Evolutionary conservation across 1,140 invertebrate genomes (phyloP).

Genomic region (Trachymyrmex septentrionalis): DNA sequence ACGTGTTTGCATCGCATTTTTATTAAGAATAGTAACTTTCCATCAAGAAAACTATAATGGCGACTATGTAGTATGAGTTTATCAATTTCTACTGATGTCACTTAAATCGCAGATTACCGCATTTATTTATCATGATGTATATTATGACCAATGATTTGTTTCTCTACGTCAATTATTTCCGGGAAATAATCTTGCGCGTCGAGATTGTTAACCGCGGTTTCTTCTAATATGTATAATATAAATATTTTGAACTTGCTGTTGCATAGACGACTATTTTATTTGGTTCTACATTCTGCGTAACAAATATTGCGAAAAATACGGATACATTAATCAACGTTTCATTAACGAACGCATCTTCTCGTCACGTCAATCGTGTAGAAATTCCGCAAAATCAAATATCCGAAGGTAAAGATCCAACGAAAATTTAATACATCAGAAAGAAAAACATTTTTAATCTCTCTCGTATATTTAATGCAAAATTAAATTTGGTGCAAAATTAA

Average conservation of each 20-base stretch:
- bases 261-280: conserved; percentile 13
- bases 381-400: not conserved
- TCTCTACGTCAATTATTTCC: conserved; percentile 26
- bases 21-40: not conserved
- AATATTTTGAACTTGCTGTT: conserved; percentile 36
- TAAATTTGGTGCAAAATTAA: not conserved
- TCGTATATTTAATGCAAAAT: not conserved
- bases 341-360: not conserved
- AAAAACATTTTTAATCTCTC: not conserved
- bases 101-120: not conserved
- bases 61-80: not conserved
- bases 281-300: not conserved
- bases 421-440: not conserved
- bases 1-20: not conserved
- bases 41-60: not conserved
- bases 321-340: not conserved
- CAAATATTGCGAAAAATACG: not conserved
- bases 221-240: not conserved
- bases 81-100: conserved; percentile 36
- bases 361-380: not conserved
- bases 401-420: not conserved
- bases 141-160: conserved; percentile 30
- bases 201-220: not conserved
- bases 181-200: not conserved
- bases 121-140: conserved; percentile 17